A percentile compares a stretch with the other conserved stretches of the same genome.
These are phyloP conservation scores for Deilephila porcellus DNA, from an alignment of 2,888 invertebrate genomes.

Conservation along the genomic window DNA sequence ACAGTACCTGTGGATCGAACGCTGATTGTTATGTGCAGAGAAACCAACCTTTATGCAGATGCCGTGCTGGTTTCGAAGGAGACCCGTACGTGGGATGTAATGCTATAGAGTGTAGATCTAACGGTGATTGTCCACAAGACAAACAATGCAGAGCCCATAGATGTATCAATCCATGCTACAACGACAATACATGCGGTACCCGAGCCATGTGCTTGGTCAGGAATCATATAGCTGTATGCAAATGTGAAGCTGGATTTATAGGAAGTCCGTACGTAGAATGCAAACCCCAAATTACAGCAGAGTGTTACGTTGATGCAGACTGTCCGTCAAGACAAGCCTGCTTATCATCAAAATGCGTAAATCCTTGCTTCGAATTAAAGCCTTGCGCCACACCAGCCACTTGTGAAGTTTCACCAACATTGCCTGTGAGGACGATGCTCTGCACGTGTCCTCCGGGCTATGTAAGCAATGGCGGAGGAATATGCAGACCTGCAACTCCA, in stretches of 20 bases:
- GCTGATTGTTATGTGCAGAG: conserved; percentile 91
- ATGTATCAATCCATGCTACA: conserved; percentile 93
- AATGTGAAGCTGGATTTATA: conserved; percentile 90
- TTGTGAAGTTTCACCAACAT: conserved; percentile 92
- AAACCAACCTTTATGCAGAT: conserved; percentile 91
- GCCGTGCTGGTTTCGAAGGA: conserved; percentile 91
- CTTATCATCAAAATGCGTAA: conserved; percentile 91
- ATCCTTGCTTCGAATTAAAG: conserved; percentile 91
- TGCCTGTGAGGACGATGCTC: conserved; percentile 94
- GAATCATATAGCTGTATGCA: conserved; percentile 93
- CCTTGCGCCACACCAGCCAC: conserved; percentile 92
- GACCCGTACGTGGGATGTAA: conserved; percentile 90
- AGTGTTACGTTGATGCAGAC: conserved; percentile 92
- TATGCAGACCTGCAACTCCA: conserved; percentile 90
- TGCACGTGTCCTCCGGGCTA: conserved; percentile 96
- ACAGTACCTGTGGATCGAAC: conserved; percentile 92
- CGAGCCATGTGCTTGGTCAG: conserved; percentile 92
- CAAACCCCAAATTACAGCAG: conserved; percentile 88
- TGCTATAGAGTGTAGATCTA: conserved; percentile 92
- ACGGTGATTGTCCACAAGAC: conserved; percentile 94
- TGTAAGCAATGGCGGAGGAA: conserved; percentile 93
- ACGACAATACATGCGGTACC: conserved; percentile 90
- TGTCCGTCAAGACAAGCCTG: conserved; percentile 93
- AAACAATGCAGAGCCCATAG: conserved; percentile 93
- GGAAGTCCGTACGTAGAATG: conserved; percentile 94